phyloP scores from a whole-genome alignment of 2,113 vertebrate genomes.

The Campylorhamphus procurvoides region DNA sequence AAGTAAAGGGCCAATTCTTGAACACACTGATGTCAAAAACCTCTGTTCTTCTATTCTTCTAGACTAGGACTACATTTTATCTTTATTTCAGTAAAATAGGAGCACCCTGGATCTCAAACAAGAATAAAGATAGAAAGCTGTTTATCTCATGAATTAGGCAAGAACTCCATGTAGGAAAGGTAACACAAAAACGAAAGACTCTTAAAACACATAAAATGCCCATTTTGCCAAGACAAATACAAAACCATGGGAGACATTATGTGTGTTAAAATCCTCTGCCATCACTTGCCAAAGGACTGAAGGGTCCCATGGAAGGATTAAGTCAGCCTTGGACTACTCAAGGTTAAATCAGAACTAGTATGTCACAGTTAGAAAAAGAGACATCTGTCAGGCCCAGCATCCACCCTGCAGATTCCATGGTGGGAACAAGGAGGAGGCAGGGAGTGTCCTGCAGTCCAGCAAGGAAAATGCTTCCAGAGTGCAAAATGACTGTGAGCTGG shows the following conservation, averaged over 20 bases:
- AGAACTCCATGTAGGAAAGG: neutral
- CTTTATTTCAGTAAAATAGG: neutral
- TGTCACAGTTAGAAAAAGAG: neutral
- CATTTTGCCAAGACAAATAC: neutral
- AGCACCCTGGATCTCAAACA: neutral
- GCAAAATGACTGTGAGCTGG: fast-evolving
- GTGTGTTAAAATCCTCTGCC: neutral
- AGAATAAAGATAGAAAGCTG: neutral
- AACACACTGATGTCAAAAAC: neutral
- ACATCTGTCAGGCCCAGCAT: neutral
- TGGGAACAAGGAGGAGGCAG: neutral
- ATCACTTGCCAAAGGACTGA: neutral
- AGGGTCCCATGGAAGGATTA: neutral
- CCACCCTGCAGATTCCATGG: neutral
- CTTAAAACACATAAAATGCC: neutral
- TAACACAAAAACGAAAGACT: neutral
- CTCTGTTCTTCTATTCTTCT: neutral
- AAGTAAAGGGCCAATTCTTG: neutral
- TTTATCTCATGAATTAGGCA: neutral
- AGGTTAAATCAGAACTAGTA: neutral
- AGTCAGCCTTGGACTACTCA: neutral
- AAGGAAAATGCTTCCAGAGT: neutral
- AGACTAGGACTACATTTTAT: neutral
- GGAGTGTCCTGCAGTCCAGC: fast-evolving
- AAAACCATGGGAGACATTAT: neutral